These are phyloP conservation scores for Phorcus lineatus DNA, from an alignment of 2,888 invertebrate species.

Conservation along the genomic window DNA sequence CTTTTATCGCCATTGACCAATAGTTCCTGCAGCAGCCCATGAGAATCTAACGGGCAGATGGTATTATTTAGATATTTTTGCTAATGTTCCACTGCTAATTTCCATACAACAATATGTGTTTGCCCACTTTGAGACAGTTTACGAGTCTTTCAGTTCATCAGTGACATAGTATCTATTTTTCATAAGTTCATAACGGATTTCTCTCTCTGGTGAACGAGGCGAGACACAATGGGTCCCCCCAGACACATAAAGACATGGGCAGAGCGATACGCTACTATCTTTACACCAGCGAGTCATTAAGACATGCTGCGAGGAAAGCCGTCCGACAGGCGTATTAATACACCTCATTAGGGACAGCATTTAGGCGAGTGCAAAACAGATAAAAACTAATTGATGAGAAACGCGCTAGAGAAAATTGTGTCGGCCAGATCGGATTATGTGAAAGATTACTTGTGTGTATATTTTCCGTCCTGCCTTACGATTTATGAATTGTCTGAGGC, in stretches of 20 bases:
- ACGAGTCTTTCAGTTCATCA: too few species aligned
- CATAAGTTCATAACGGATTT: not conserved
- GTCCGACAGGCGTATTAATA: slow-evolving; percentile 13
- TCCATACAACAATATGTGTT: too few species aligned
- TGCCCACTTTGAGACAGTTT: too few species aligned
- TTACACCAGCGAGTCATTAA: slow-evolving; percentile 22
- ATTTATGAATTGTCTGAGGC: slow-evolving; percentile 19
- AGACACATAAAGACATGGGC: slow-evolving; percentile 9
- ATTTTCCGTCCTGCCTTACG: not conserved
- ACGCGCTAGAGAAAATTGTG: slow-evolving; percentile 20
- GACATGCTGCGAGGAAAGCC: slow-evolving; percentile 2
- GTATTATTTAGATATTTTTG: too few species aligned
- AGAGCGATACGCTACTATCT: slow-evolving; percentile 13
- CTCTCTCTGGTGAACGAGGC: not conserved
- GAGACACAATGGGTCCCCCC: not conserved
- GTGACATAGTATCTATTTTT: not conserved
- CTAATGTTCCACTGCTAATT: too few species aligned
- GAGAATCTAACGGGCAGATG: too few species aligned
- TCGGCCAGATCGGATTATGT: slow-evolving; percentile 26
- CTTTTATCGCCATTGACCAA: too few species aligned
- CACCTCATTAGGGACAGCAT: slow-evolving; percentile 24
- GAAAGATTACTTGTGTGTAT: slow-evolving; percentile 19
- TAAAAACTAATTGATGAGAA: slow-evolving; percentile 27
- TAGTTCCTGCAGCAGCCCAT: too few species aligned
- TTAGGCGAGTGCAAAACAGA: slow-evolving; percentile 28